phyloP scores from a whole-genome alignment of 2,888 invertebrate species.

The Oxytorus armatus region DNA sequence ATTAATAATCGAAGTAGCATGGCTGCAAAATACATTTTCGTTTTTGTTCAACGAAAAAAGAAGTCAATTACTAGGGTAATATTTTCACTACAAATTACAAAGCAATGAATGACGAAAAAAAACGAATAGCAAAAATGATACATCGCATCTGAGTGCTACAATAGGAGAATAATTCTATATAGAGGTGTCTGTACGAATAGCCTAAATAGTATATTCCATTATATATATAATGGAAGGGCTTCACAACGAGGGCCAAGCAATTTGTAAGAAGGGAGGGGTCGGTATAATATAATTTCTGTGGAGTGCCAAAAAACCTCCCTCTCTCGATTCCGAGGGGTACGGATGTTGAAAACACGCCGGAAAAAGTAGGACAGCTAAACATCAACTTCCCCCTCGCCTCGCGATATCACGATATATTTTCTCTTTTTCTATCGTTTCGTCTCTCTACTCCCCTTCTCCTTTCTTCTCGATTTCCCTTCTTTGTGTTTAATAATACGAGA shows the following conservation, averaged over 20 bases:
- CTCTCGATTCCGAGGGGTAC: background rate
- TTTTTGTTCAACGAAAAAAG: too few relatives aligned
- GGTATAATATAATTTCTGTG: constrained; percentile 57
- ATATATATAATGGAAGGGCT: constrained; percentile 62
- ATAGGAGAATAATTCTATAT: constrained; percentile 9
- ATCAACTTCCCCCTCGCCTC: constrained; percentile 24
- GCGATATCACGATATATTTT: constrained; percentile 36
- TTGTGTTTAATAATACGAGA: constrained; percentile 48
- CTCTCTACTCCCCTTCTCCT: constrained; percentile 1
- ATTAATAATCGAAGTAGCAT: too few relatives aligned
- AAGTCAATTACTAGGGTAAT: too few relatives aligned
- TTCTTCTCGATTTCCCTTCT: constrained; percentile 36
- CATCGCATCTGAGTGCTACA: background rate
- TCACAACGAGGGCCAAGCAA: constrained; percentile 61
- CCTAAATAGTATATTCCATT: constrained; percentile 11
- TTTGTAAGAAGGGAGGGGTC: constrained; percentile 42
- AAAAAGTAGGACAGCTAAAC: constrained; percentile 16
- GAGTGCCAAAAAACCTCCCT: constrained; percentile 50
- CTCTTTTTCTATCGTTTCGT: constrained; percentile 13
- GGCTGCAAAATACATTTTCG: too few relatives aligned
- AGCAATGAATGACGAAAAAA: too few relatives aligned
- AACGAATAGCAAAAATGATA: too few relatives aligned
- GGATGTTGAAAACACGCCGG: constrained; percentile 4
- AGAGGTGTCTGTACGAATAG: constrained; percentile 12
- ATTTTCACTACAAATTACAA: too few relatives aligned